Conservation (phyloP, 2,888 invertebrate genomes). For the Nomada lathburiana region DNA sequence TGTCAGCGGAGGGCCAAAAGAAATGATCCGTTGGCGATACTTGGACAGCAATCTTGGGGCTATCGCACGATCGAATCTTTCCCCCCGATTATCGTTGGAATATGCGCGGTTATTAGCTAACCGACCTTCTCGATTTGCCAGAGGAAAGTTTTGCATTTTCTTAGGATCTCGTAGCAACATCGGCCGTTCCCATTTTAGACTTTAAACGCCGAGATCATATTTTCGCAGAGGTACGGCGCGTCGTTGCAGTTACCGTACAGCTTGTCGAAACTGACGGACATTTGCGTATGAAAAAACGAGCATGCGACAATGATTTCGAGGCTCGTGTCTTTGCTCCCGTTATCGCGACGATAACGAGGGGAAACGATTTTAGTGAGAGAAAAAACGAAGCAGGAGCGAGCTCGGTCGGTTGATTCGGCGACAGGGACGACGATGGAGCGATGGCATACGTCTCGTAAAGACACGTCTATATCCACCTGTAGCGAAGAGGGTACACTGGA, state of each 20-base stretch:
- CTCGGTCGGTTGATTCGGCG: neutral
- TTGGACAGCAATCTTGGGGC: neutral
- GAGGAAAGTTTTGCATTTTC: neutral
- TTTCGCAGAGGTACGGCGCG: no score
- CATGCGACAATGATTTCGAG: slow-evolving; percentile 25
- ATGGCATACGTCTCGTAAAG: no score
- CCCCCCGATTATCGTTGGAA: neutral
- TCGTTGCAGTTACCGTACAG: no score
- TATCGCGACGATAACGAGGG: slow-evolving; percentile 61
- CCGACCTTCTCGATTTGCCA: neutral
- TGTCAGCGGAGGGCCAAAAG: slow-evolving; percentile 31
- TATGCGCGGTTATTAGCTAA: neutral
- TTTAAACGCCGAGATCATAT: no score
- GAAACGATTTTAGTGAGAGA: slow-evolving; percentile 43
- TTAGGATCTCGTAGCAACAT: no score
- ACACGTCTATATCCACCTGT: no score
- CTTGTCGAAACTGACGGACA: no score
- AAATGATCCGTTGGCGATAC: slow-evolving; percentile 14
- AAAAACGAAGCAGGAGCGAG: slow-evolving; percentile 7
- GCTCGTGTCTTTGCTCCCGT: slow-evolving; percentile 34
- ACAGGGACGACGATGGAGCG: neutral
- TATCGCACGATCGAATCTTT: slow-evolving; percentile 3
- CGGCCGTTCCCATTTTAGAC: no score
- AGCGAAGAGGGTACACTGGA: neutral
- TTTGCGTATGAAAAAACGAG: no score